Conservation (phyloP, 2,113 vertebrate species). For the Cochlearius cochlearius region DNA sequence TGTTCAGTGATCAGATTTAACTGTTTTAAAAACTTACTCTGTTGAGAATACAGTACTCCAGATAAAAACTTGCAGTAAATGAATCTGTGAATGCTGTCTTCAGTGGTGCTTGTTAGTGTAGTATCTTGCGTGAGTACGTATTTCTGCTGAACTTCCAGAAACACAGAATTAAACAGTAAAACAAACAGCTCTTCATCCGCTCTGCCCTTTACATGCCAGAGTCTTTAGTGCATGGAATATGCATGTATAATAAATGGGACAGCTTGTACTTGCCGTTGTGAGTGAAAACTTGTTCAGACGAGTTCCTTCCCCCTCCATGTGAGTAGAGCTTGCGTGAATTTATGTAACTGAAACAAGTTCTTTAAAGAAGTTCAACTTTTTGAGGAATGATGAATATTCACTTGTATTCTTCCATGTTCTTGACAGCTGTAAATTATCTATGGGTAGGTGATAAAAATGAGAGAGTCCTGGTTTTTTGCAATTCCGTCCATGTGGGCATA, state of each 20-base stretch:
- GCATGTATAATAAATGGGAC: neutral
- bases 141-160: neutral
- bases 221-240: neutral
- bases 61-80: neutral
- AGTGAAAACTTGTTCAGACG: constrained; percentile 12
- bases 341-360: neutral
- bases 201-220: neutral
- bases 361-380: neutral
- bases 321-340: neutral
- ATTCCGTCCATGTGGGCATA: accelerated
- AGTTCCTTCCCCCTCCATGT: neutral
- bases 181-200: neutral
- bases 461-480: neutral
- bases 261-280: neutral
- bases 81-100: neutral
- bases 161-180: neutral
- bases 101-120: neutral
- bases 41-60: neutral
- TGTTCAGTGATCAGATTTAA: neutral
- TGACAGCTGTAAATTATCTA: neutral
- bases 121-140: neutral
- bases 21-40: neutral
- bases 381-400: neutral
- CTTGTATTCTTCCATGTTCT: neutral
- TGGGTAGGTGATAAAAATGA: neutral